Conservation (phyloP, 2,113 vertebrate genomes). For the Symphodus melops region DNA sequence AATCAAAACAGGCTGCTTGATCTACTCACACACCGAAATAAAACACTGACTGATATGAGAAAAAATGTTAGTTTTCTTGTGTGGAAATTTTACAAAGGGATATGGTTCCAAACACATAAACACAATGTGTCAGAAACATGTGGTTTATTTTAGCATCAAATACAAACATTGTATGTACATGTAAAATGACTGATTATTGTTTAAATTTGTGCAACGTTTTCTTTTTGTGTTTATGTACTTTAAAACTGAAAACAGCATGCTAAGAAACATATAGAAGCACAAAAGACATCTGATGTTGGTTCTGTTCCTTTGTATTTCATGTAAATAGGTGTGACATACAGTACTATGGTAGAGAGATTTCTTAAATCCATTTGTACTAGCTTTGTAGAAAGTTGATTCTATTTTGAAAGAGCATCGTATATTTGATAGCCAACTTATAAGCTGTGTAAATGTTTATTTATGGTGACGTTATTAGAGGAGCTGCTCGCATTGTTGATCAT, state of each 20-base stretch:
- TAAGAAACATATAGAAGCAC: conserved; percentile 62
- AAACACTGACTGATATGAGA: conserved; percentile 6
- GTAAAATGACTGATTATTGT: conserved; percentile 41
- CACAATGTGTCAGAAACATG: conserved; percentile 12
- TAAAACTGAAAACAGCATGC: conserved; percentile 63
- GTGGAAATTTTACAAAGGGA: conserved; percentile 12
- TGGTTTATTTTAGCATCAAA: conserved; percentile 26
- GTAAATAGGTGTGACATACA: conserved; percentile 74
- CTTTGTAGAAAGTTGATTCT: conserved; percentile 82
- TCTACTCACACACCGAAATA: conserved; percentile 1
- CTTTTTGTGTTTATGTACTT: conserved; percentile 52
- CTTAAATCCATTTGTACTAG: conserved; percentile 80
- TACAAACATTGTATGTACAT: conserved; percentile 31
- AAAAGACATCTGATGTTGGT: conserved; percentile 61
- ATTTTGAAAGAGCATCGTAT: conserved; percentile 79
- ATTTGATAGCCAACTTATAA: conserved; percentile 77
- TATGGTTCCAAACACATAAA: conserved; percentile 49
- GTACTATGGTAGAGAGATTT: conserved; percentile 66
- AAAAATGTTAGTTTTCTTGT: not conserved
- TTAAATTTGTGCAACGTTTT: conserved; percentile 63
- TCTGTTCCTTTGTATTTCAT: conserved; percentile 67
- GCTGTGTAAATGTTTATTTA: conserved; percentile 73
- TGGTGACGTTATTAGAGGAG: conserved; percentile 49
- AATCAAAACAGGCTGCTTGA: conserved; percentile 5
- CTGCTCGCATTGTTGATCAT: conserved; percentile 14